phyloP scores from a whole-genome alignment of 2,888 invertebrate species.

The Glaucopsyche alexis region DNA sequence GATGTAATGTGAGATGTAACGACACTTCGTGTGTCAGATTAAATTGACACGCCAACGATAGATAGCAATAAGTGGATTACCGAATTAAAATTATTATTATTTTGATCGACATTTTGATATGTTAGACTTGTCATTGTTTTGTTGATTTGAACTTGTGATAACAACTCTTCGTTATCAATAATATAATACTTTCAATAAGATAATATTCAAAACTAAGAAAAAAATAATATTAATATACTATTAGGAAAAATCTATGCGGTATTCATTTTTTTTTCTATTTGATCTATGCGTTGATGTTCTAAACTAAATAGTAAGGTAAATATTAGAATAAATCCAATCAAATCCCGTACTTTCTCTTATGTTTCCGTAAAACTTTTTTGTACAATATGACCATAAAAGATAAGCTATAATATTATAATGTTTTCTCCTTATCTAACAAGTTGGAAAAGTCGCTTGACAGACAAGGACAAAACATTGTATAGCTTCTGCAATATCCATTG shows the following conservation, averaged over 20 bases:
- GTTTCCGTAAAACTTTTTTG: no score
- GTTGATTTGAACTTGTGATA: conserved; percentile 1
- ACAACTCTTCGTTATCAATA: not conserved
- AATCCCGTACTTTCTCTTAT: no score
- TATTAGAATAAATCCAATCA: no score
- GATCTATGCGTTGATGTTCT: no score
- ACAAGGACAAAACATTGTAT: no score
- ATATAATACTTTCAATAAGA: not conserved
- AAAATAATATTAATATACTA: not conserved
- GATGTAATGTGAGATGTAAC: conserved; percentile 34
- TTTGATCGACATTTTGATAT: conserved; percentile 31
- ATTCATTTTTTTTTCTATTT: no score
- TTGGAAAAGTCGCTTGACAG: no score
- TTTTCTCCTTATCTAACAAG: no score
- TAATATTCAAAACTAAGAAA: not conserved
- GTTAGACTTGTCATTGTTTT: conserved; percentile 27
- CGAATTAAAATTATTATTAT: conserved; percentile 24
- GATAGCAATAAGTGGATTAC: conserved; percentile 34
- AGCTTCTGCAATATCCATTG: no score
- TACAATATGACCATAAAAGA: no score
- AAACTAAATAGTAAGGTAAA: no score
- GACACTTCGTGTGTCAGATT: conserved; percentile 39
- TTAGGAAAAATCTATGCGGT: not conserved
- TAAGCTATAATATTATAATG: no score
- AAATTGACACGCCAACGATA: conserved; percentile 37